Conservation (phyloP, 2,888 invertebrate genomes). For the Dione juno region DNA sequence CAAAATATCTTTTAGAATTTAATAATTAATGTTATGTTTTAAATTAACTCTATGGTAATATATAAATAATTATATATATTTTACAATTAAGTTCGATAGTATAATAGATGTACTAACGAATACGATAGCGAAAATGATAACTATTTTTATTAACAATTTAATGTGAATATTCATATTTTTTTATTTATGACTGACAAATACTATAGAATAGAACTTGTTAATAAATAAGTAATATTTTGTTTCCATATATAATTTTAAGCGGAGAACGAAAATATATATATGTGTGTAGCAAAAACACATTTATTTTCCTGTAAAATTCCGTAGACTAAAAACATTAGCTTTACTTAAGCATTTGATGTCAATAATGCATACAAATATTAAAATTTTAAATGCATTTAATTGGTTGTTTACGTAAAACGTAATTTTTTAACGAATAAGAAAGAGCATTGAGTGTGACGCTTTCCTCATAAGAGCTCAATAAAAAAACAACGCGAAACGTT, state of each 20-base stretch:
- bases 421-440: slow-evolving; percentile 7
- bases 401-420: slow-evolving; percentile 10
- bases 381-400: neutral
- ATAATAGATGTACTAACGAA: too few relatives aligned
- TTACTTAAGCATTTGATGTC: neutral
- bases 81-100: too few relatives aligned
- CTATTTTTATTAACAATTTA: neutral
- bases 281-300: too few relatives aligned
- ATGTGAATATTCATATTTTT: neutral
- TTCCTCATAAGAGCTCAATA: slow-evolving; percentile 36
- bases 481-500: slow-evolving; percentile 32
- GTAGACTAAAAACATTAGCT: neutral
- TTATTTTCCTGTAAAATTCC: neutral
- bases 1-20: too few relatives aligned
- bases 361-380: neutral
- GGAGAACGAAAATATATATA: neutral
- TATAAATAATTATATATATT: too few relatives aligned
- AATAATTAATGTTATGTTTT: too few relatives aligned
- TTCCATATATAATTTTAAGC: neutral
- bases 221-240: neutral
- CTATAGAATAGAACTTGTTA: neutral
- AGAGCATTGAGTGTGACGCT: slow-evolving; percentile 35
- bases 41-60: too few relatives aligned
- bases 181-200: neutral
- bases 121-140: too few relatives aligned